phyloP scores from a whole-genome alignment of 1,140 invertebrate species.

The Varroa destructor region DNA sequence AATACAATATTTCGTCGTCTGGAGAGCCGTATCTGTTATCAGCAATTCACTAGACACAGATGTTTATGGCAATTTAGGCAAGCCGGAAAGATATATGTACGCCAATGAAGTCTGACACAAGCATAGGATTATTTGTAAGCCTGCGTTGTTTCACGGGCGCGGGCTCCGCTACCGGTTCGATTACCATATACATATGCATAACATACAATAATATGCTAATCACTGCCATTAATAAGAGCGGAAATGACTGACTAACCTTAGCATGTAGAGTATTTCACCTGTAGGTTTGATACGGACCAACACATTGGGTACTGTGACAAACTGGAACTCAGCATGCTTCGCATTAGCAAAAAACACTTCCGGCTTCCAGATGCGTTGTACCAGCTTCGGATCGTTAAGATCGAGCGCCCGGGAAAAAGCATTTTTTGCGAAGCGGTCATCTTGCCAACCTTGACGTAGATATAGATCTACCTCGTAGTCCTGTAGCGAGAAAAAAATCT shows the following conservation, averaged over 20 bases:
- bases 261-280: constrained; percentile 51
- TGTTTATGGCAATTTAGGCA: too few relatives aligned
- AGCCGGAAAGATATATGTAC: too few relatives aligned
- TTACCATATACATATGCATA: too few relatives aligned
- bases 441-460: constrained; percentile 47
- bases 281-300: constrained; percentile 50
- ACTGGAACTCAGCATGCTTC: constrained; percentile 52
- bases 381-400: constrained; percentile 47
- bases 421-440: constrained; percentile 44
- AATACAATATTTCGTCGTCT: too few relatives aligned
- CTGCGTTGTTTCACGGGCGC: too few relatives aligned
- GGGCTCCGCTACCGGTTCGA: too few relatives aligned
- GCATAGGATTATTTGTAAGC: too few relatives aligned
- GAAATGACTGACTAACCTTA: constrained; percentile 41
- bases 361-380: constrained; percentile 52
- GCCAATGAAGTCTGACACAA: too few relatives aligned
- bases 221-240: too few relatives aligned
- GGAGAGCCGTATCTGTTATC: too few relatives aligned
- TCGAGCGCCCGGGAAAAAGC: constrained; percentile 45
- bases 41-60: too few relatives aligned
- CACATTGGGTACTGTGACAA: constrained; percentile 53
- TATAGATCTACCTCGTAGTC: constrained; percentile 52
- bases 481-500: constrained; percentile 36
- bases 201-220: too few relatives aligned
- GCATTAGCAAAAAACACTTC: constrained; percentile 56